These are phyloP conservation scores for Acronicta alni DNA, from an alignment of 2,888 invertebrate species.

Conservation along the genomic window DNA sequence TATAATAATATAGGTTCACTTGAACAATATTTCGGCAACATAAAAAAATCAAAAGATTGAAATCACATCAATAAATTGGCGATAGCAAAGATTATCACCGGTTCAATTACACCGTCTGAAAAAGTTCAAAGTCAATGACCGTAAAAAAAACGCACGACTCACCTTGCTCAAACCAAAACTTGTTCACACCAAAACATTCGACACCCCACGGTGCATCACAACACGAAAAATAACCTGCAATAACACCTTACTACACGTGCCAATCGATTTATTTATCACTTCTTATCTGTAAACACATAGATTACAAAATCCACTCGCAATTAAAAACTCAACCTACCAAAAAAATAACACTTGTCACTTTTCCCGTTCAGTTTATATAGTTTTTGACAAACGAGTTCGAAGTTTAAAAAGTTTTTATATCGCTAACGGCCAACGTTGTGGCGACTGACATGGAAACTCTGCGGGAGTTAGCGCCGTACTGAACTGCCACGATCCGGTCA, in stretches of 20 bases:
- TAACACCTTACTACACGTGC: slow-evolving; percentile 65
- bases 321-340: slow-evolving; percentile 11
- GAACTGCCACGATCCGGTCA: slow-evolving; percentile 72
- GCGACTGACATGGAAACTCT: slow-evolving; percentile 69
- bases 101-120: slow-evolving; percentile 44
- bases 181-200: slow-evolving; percentile 74
- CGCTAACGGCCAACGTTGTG: slow-evolving; percentile 65
- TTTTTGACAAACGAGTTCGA: slow-evolving; percentile 39
- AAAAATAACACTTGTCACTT: slow-evolving; percentile 49
- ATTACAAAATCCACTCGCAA: slow-evolving; percentile 46
- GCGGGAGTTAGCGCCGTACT: slow-evolving; percentile 79
- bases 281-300: slow-evolving; percentile 61
- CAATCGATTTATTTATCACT: slow-evolving; percentile 77
- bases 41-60: slow-evolving; percentile 15
- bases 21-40: slow-evolving; percentile 4
- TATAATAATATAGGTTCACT: no score
- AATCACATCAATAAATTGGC: slow-evolving; percentile 16
- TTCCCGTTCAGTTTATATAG: slow-evolving; percentile 49
- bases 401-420: slow-evolving; percentile 66
- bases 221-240: slow-evolving; percentile 67
- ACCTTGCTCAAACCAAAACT: slow-evolving; percentile 80
- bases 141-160: slow-evolving; percentile 65
- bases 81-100: slow-evolving; percentile 36
- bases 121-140: slow-evolving; percentile 73
- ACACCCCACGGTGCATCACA: slow-evolving; percentile 78